phyloP scores from a whole-genome alignment of 2,797 vertebrate genomes.

The Cichlasoma orientale region DNA sequence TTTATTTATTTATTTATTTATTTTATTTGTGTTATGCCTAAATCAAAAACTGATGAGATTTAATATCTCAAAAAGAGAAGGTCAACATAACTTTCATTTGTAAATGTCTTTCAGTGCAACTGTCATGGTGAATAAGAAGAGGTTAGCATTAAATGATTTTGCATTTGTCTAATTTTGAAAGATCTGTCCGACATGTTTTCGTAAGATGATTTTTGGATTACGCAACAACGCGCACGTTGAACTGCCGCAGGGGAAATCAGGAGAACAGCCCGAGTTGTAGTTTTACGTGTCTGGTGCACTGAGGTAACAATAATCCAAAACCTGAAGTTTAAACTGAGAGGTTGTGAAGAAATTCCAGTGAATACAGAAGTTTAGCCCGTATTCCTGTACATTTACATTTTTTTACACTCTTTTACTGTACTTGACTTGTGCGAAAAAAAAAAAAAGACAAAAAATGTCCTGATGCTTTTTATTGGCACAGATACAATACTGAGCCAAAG shows the following conservation, averaged over 20 bases:
- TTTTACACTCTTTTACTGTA: conserved; percentile 10
- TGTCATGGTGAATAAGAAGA: not conserved
- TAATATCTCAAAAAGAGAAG: not conserved
- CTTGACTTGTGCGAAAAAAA: not conserved
- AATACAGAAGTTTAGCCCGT: conserved; percentile 22
- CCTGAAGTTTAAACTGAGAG: conserved; percentile 46
- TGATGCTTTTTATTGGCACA: not conserved
- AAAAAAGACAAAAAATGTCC: not conserved
- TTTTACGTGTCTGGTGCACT: conserved; percentile 19
- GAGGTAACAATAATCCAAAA: conserved; percentile 34
- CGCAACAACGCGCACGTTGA: not conserved
- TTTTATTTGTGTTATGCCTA: not conserved
- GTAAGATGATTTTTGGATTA: not conserved
- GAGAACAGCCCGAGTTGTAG: conserved; percentile 6
- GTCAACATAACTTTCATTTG: not conserved
- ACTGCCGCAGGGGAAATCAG: not conserved
- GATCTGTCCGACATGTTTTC: not conserved
- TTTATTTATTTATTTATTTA: not conserved
- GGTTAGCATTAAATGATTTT: not conserved
- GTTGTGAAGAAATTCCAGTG: conserved; percentile 24
- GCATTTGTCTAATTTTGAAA: not conserved
- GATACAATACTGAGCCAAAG: not conserved
- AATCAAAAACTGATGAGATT: not conserved
- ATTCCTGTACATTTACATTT: conserved; percentile 18
- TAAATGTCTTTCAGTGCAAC: not conserved